Conservation (phyloP, 2,113 vertebrate species). For the Ancistrus triradiatus region DNA sequence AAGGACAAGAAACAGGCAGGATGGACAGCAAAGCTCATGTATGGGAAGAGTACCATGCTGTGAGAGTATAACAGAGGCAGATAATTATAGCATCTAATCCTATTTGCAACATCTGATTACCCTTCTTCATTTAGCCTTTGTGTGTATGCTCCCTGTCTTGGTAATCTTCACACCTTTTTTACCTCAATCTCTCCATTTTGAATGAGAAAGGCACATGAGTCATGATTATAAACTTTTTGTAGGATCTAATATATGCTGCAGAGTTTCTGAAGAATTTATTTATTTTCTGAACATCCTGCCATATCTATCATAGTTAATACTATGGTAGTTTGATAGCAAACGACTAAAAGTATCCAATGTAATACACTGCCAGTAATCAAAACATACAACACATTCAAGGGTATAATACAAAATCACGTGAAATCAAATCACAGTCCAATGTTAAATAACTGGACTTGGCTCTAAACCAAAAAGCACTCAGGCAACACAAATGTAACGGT, state of each 20-base stretch:
- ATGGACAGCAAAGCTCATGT: neutral
- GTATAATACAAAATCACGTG: too few relatives aligned
- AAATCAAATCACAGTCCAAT: too few relatives aligned
- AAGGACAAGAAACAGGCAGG: neutral
- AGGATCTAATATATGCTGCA: neutral
- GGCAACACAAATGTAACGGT: too few relatives aligned
- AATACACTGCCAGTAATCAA: too few relatives aligned
- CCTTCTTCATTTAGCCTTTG: conserved; percentile 40
- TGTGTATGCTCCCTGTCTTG: conserved; percentile 28
- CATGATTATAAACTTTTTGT: neutral
- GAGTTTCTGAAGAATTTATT: neutral
- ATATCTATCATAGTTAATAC: too few relatives aligned
- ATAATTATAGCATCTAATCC: conserved; percentile 36
- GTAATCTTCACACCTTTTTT: conserved; percentile 8
- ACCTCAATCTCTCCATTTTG: conserved; percentile 4
- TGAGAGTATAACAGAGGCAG: conserved; percentile 3
- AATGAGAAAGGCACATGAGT: neutral
- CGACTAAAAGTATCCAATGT: too few relatives aligned
- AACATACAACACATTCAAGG: too few relatives aligned
- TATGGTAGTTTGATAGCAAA: too few relatives aligned
- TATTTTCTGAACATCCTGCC: too few relatives aligned
- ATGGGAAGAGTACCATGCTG: neutral
- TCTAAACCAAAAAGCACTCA: too few relatives aligned
- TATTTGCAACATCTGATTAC: conserved; percentile 44
- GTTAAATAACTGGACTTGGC: too few relatives aligned